Evolutionary conservation across 2,113 vertebrate species (phyloP).

Genomic region (Paradoxurus hermaphroditus): DNA sequence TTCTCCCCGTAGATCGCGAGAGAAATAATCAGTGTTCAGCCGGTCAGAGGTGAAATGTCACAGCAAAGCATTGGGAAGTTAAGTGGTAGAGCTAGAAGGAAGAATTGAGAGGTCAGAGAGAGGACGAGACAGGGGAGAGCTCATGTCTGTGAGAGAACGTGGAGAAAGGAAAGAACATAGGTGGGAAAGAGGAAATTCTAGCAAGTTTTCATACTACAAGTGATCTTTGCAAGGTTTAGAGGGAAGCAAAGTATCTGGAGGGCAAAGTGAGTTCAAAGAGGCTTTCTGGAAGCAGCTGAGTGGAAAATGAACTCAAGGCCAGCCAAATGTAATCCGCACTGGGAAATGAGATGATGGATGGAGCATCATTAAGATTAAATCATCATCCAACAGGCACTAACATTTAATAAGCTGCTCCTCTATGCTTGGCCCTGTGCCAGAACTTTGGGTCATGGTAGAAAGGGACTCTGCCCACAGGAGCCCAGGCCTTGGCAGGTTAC

Average conservation of each 20-base stretch:
- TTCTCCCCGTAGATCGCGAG: background rate
- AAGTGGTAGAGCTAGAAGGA: background rate
- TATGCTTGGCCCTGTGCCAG: background rate
- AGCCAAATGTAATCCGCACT: background rate
- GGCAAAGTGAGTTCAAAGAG: background rate
- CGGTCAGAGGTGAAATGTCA: background rate
- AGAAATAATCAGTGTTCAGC: background rate
- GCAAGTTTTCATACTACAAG: background rate
- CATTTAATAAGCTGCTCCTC: background rate
- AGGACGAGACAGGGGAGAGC: background rate
- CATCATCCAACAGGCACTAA: background rate
- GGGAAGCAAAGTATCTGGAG: background rate
- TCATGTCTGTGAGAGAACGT: background rate
- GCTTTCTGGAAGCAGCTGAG: background rate
- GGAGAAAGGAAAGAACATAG: background rate
- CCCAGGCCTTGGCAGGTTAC: background rate
- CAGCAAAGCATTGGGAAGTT: background rate
- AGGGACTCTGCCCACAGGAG: background rate
- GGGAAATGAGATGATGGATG: constrained; percentile 4
- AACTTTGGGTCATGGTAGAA: background rate
- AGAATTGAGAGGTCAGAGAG: background rate
- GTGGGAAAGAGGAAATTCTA: background rate
- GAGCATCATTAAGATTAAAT: background rate
- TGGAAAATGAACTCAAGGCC: constrained; percentile 32
- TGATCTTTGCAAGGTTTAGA: background rate